A percentile compares a stretch with the other conserved stretches of the same genome.
Conservation (phyloP, 2,113 vertebrate species). For the Odocoileus hemionus region DNA sequence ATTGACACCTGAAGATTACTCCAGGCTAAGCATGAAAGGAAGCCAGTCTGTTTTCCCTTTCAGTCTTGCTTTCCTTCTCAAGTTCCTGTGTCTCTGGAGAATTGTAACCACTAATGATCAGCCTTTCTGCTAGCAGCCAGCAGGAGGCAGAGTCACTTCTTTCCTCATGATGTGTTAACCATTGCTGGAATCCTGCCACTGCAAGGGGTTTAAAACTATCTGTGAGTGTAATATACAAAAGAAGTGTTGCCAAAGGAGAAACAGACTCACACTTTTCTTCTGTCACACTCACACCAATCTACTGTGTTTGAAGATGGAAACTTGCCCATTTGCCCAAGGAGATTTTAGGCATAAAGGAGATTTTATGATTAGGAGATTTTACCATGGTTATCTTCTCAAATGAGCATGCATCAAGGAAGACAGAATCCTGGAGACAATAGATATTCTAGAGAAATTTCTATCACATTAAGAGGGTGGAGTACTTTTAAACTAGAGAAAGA, state of each 20-base stretch:
- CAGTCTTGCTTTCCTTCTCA: background rate
- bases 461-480: background rate
- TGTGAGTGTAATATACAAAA: background rate
- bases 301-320: background rate
- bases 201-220: background rate
- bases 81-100: background rate
- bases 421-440: background rate
- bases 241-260: background rate
- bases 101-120: background rate
- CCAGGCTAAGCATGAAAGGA: background rate
- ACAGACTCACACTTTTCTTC: background rate
- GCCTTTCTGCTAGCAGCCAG: conserved; percentile 32
- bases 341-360: background rate
- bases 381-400: background rate
- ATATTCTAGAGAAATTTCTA: background rate
- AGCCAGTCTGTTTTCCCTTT: background rate
- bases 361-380: background rate
- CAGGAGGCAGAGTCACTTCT: background rate
- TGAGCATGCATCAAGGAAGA: background rate
- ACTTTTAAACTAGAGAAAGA: background rate
- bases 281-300: too few species aligned
- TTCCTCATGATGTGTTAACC: background rate
- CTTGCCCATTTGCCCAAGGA: background rate
- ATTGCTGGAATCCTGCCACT: background rate
- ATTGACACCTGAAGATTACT: background rate